Evolutionary conservation across 2,888 invertebrate species (phyloP).

Genomic region (Apodemia hepburni): DNA sequence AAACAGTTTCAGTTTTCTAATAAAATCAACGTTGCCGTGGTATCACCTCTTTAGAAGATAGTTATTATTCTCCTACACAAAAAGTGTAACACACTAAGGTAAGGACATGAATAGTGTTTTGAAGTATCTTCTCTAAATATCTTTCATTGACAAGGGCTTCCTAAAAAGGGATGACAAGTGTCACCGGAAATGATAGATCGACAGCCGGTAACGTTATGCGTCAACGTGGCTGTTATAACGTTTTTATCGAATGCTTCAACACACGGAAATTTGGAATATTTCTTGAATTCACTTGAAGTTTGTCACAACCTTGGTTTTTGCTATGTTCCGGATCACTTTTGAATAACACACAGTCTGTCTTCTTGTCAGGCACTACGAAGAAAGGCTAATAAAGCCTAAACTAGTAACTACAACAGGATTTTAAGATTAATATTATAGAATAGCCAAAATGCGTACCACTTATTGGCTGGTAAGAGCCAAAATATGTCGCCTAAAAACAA

Average conservation of each 20-base stretch:
- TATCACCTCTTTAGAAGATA: too few relatives aligned
- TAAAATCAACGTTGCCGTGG: too few relatives aligned
- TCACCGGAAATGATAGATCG: conserved; percentile 28
- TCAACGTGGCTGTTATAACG: neutral
- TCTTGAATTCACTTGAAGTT: neutral
- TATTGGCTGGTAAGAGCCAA: too few relatives aligned
- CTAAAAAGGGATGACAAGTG: conserved; percentile 23
- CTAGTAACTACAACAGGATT: too few relatives aligned
- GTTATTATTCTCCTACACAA: too few relatives aligned
- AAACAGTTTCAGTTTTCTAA: too few relatives aligned
- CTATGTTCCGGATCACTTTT: too few relatives aligned
- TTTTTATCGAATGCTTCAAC: conserved; percentile 6
- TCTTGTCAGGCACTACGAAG: neutral
- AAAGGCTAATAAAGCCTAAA: neutral
- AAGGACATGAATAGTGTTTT: conserved; percentile 10
- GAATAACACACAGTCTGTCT: neutral
- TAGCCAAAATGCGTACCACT: too few relatives aligned
- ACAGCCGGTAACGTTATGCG: conserved; percentile 14
- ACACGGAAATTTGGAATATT: conserved; percentile 3
- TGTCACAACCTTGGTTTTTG: too few relatives aligned
- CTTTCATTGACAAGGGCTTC: conserved; percentile 15
- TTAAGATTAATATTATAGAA: too few relatives aligned
- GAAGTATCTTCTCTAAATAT: conserved; percentile 15
- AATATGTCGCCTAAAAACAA: too few relatives aligned
- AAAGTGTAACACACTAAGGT: neutral